Conservation (phyloP, 2,888 invertebrate genomes). For the Tetrapedia diversipes region DNA sequence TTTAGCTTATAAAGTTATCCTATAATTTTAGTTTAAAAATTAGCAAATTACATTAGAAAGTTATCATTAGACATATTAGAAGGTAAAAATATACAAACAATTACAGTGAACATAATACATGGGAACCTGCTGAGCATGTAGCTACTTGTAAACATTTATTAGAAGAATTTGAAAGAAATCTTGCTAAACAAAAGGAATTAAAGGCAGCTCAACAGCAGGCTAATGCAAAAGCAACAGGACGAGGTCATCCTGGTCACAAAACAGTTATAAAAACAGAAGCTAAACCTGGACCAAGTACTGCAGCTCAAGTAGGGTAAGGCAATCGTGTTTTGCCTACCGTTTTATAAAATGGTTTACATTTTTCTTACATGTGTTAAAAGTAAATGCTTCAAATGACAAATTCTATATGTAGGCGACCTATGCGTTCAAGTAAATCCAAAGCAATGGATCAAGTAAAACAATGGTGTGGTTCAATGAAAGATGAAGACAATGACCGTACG, state of each 20-base stretch:
- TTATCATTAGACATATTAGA: background rate
- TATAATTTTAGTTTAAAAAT: background rate
- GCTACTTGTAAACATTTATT: constrained; percentile 90
- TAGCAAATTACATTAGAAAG: background rate
- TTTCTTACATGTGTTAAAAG: background rate
- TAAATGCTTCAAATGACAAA: background rate
- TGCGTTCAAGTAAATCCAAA: constrained; percentile 91
- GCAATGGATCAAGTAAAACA: constrained; percentile 93
- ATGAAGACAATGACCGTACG: constrained; percentile 83
- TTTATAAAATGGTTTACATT: background rate
- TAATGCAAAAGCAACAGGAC: constrained; percentile 69
- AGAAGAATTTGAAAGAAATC: constrained; percentile 91
- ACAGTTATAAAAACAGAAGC: constrained; percentile 75
- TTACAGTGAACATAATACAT: constrained; percentile 90
- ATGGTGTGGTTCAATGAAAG: constrained; percentile 89
- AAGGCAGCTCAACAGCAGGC: constrained; percentile 84
- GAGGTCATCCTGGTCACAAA: constrained; percentile 67
- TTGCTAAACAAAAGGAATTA: constrained; percentile 90
- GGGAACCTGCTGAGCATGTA: constrained; percentile 92
- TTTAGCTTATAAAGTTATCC: constrained; percentile 32
- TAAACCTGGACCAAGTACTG: constrained; percentile 80
- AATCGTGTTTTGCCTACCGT: constrained; percentile 1
- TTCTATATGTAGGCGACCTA: constrained; percentile 85
- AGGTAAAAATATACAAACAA: constrained; percentile 11
- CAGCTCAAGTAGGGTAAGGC: constrained; percentile 76